Conservation (phyloP, 2,113 vertebrate species). For the Tonatia bakeri region DNA sequence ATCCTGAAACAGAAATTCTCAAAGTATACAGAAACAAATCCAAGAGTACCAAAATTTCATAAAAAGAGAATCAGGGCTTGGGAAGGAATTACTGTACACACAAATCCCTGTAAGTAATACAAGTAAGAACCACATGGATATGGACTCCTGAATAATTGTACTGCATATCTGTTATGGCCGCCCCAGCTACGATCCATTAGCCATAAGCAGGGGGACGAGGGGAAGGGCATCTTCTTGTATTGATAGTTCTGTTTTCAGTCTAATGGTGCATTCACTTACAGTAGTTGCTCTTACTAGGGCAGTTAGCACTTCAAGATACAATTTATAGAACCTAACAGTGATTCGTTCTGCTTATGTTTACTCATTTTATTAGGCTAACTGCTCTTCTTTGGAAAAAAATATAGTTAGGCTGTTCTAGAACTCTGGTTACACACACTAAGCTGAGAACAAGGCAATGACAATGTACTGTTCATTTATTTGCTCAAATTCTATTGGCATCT, state of each 20-base stretch:
- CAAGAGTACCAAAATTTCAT: constrained; percentile 58
- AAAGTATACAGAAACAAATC: constrained; percentile 52
- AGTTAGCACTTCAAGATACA: constrained; percentile 54
- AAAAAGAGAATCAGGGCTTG: constrained; percentile 55
- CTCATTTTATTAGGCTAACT: constrained; percentile 65
- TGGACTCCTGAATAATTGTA: background rate
- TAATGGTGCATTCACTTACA: constrained; percentile 46
- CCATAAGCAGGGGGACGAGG: background rate
- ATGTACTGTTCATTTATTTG: background rate
- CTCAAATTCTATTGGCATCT: background rate
- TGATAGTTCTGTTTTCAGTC: background rate
- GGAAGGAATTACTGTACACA: constrained; percentile 3
- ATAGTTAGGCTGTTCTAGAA: background rate
- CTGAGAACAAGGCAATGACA: background rate
- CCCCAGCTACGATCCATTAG: background rate
- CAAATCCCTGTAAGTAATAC: background rate
- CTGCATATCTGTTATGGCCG: background rate
- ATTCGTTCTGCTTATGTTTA: constrained; percentile 42
- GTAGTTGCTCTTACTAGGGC: constrained; percentile 42
- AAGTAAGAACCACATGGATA: background rate
- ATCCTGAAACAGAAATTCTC: constrained; percentile 45
- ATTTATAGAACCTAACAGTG: constrained; percentile 45
- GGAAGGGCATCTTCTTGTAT: background rate
- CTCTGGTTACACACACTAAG: background rate
- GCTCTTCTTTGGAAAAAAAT: constrained; percentile 32